phyloP scores from a whole-genome alignment of 1,140 invertebrate genomes.

The Stegodyphus mimosarum region DNA sequence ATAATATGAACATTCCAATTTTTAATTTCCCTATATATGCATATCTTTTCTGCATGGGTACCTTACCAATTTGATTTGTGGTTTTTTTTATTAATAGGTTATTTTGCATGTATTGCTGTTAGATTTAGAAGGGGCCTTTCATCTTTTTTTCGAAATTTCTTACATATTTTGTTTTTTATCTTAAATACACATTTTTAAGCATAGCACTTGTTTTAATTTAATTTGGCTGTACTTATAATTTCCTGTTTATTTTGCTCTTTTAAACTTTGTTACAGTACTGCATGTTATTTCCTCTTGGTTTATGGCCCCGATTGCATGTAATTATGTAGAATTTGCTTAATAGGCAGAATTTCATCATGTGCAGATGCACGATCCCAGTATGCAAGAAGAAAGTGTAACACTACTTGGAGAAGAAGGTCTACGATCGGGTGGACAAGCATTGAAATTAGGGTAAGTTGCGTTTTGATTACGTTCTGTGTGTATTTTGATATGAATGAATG shows the following conservation, averaged over 20 bases:
- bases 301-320: slow-evolving; percentile 54
- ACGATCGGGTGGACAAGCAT: slow-evolving; percentile 86
- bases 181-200: neutral
- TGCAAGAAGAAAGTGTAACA: slow-evolving; percentile 92
- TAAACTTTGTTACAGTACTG: neutral
- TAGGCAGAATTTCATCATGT: slow-evolving; percentile 62
- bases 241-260: neutral
- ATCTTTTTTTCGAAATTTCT: slow-evolving; percentile 7
- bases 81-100: no score
- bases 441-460: slow-evolving; percentile 87
- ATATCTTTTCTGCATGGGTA: no score
- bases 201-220: neutral
- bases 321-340: slow-evolving; percentile 59
- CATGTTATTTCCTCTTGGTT: slow-evolving; percentile 44
- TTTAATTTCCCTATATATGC: no score
- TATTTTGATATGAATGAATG: no score
- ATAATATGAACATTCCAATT: no score
- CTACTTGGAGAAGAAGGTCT: slow-evolving; percentile 93
- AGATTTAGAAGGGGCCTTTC: slow-evolving; percentile 39
- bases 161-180: slow-evolving; percentile 31
- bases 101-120: neutral
- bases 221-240: neutral
- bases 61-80: no score
- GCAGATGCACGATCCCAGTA: slow-evolving; percentile 68
- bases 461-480: neutral